phyloP scores from a whole-genome alignment of 2,888 invertebrate genomes.

The Digitonthophagus gazella region DNA sequence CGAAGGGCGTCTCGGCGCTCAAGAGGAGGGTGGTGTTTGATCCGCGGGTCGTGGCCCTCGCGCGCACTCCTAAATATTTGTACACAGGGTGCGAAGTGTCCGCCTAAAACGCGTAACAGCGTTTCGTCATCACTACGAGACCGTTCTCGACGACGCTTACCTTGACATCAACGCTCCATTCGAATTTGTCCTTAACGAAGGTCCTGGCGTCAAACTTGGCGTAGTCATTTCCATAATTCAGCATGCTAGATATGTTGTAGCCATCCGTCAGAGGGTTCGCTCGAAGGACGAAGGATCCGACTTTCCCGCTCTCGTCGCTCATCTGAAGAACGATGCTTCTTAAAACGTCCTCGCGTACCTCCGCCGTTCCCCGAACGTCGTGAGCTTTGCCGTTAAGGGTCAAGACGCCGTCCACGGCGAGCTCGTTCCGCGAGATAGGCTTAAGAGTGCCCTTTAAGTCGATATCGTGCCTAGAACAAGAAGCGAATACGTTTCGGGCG shows the following conservation, averaged over 20 bases:
- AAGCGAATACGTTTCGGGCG: not conserved
- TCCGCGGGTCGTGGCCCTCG: conserved; percentile 37
- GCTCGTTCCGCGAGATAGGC: conserved; percentile 20
- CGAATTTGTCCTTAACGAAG: conserved; percentile 44
- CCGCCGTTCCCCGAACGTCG: conserved; percentile 45
- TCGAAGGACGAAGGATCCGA: conserved; percentile 46
- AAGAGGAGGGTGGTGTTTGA: conserved; percentile 41
- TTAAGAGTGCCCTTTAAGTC: conserved; percentile 44
- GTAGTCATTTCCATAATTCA: conserved; percentile 51
- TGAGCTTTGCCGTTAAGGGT: conserved; percentile 33
- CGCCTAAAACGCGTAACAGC: conserved; percentile 36
- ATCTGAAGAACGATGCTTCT: conserved; percentile 50
- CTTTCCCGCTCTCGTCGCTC: conserved; percentile 49
- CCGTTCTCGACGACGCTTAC: conserved; percentile 35
- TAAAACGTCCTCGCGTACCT: conserved; percentile 48
- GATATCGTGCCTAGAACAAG: conserved; percentile 40
- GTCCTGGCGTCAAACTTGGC: conserved; percentile 49
- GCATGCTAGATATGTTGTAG: conserved; percentile 40
- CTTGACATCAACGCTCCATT: conserved; percentile 51
- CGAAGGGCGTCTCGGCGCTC: conserved; percentile 45
- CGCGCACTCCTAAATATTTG: conserved; percentile 41
- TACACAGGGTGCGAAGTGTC: conserved; percentile 44
- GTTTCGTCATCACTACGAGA: conserved; percentile 17
- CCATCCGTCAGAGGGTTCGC: conserved; percentile 44
- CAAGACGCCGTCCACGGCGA: conserved; percentile 25